Percentiles rank a stretch among this genome's conserved stretches.
Conservation (phyloP, 92 coral and sea anemone species). For the Virgularia gustaviana region DNA sequence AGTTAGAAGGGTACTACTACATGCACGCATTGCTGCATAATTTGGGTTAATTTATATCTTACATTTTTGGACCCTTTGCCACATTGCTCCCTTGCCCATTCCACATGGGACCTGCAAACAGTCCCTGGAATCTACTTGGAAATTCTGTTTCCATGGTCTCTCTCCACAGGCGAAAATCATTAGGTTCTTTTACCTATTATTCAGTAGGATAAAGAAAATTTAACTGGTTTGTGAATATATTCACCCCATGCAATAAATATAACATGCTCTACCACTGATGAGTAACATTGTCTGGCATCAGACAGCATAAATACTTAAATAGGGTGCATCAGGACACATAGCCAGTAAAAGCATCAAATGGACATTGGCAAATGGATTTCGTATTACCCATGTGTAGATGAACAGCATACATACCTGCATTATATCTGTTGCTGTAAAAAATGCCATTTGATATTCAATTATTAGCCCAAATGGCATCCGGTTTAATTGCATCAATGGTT, state of each 20-base stretch:
- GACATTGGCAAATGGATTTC: too few species aligned
- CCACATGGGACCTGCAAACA: slow-evolving; percentile 62
- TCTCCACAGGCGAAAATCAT: slow-evolving; percentile 28
- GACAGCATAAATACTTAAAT: neutral
- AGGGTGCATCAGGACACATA: too few species aligned
- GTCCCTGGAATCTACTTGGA: slow-evolving; percentile 40
- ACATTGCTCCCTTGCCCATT: slow-evolving; percentile 25
- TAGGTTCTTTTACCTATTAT: slow-evolving; percentile 36
- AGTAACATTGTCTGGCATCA: neutral
- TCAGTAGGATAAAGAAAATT: neutral
- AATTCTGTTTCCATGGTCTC: slow-evolving; percentile 56
- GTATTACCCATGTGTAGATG: neutral
- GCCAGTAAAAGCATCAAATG: too few species aligned
- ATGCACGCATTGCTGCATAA: neutral
- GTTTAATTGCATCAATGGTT: neutral
- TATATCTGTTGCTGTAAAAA: neutral
- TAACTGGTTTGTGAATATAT: neutral
- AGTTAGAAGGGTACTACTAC: neutral
- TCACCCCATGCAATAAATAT: neutral
- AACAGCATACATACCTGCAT: neutral
- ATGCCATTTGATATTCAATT: neutral
- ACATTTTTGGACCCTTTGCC: neutral
- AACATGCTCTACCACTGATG: neutral
- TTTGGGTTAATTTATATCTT: neutral
- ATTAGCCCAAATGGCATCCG: neutral